Conservation (phyloP, 2,113 vertebrate genomes). For the Sitta europaea region DNA sequence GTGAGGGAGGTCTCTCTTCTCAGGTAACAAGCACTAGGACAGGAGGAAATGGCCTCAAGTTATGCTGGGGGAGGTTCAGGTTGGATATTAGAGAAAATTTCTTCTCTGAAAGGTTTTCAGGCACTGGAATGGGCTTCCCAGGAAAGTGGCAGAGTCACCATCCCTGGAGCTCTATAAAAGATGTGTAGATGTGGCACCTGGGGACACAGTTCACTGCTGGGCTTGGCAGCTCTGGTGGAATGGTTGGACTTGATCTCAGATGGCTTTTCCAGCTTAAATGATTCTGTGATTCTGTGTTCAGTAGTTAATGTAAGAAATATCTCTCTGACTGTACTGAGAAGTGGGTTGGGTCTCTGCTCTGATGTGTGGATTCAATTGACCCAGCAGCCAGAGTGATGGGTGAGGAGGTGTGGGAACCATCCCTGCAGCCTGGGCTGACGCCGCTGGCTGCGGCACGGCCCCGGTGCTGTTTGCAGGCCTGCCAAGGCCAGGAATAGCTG, state of each 20-base stretch:
- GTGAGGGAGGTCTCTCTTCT: accelerated
- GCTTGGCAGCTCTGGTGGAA: neutral
- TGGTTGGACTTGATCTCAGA: neutral
- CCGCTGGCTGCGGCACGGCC: accelerated
- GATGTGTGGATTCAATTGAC: neutral
- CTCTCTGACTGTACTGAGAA: neutral
- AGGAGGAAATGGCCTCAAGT: neutral
- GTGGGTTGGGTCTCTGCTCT: neutral
- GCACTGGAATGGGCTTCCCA: neutral
- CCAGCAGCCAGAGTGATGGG: neutral
- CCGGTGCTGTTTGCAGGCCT: neutral
- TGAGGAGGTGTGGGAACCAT: neutral
- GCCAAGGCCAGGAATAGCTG: neutral
- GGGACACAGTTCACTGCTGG: neutral
- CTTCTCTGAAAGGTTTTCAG: neutral
- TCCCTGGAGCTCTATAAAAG: neutral
- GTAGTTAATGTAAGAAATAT: neutral
- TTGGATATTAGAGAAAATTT: neutral
- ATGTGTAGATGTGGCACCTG: too few relatives aligned
- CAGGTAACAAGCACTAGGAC: neutral
- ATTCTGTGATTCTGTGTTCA: neutral
- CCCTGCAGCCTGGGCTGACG: neutral
- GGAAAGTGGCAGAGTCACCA: too few relatives aligned
- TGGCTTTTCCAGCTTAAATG: neutral
- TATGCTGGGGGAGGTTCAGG: neutral